Evolutionary conservation across 2,113 vertebrate genomes (phyloP).

Genomic region (Panthera uncia): DNA sequence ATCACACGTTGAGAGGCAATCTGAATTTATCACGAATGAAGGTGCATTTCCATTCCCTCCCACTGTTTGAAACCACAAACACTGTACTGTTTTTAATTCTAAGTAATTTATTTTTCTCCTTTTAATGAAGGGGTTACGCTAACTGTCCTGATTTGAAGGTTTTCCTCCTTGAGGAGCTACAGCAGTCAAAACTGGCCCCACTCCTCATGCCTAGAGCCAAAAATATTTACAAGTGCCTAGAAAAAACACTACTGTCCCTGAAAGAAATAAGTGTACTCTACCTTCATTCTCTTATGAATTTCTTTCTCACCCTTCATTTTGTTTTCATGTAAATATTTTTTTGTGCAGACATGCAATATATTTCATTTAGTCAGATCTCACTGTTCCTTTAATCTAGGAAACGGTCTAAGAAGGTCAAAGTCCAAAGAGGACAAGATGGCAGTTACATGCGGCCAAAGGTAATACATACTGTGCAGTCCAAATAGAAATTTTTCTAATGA

Average conservation of each 20-base stretch:
- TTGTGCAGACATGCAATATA: background rate
- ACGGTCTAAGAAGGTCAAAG: conserved; percentile 5
- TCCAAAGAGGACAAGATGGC: conserved; percentile 4
- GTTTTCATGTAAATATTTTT: conserved; percentile 5
- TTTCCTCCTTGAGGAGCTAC: conserved; percentile 18
- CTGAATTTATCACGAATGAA: conserved; percentile 46
- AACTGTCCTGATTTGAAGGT: conserved; percentile 41
- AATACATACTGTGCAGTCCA: background rate
- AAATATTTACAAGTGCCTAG: conserved; percentile 11
- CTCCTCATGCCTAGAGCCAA: background rate
- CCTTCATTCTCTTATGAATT: background rate
- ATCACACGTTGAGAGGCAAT: conserved; percentile 31
- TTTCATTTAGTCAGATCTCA: background rate
- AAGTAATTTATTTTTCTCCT: conserved; percentile 40
- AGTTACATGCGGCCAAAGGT: background rate
- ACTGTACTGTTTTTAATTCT: conserved; percentile 51
- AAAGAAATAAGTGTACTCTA: background rate
- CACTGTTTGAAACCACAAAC: conserved; percentile 32
- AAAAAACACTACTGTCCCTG: background rate
- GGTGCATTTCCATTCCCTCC: conserved; percentile 35
- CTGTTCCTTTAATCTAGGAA: conserved; percentile 27
- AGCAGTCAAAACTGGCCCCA: background rate
- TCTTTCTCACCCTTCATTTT: background rate
- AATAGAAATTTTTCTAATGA: conserved; percentile 46
- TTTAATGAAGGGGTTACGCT: conserved; percentile 31